Conservation (phyloP, 2,888 invertebrate species). For the Macrophya annulata region DNA sequence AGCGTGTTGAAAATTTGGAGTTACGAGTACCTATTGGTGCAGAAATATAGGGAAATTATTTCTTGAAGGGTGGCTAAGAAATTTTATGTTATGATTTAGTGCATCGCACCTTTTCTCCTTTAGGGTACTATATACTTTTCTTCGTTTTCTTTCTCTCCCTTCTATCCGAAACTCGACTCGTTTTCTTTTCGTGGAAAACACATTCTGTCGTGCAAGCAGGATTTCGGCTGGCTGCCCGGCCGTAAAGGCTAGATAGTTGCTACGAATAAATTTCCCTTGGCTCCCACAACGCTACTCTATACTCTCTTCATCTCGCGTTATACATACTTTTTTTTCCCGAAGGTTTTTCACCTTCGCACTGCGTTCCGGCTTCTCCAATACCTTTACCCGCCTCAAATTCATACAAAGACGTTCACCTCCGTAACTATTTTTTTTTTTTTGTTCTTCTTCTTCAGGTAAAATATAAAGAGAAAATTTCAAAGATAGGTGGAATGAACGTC, state of each 20-base stretch:
- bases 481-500: constrained; percentile 27
- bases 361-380: not conserved
- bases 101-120: not conserved
- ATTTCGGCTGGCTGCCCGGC: constrained; percentile 46
- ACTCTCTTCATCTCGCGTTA: constrained; percentile 15
- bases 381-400: not conserved
- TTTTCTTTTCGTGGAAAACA: constrained; percentile 28
- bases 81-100: not conserved
- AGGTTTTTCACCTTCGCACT: not conserved
- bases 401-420: not conserved
- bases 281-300: constrained; percentile 13
- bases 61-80: not conserved
- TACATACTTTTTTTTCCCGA: not conserved
- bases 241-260: constrained; percentile 52
- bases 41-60: constrained; percentile 15
- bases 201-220: constrained; percentile 43
- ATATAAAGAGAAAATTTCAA: constrained; percentile 3
- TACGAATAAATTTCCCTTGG: constrained; percentile 43
- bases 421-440: not conserved
- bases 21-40: not conserved
- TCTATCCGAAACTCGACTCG: not conserved
- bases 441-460: constrained; percentile 5
- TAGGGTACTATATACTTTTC: no score
- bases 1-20: not conserved
- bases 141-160: no score